These are phyloP conservation scores for Dolichomitus sp. DNA, from an alignment of 2,888 invertebrate genomes.

Conservation along the genomic window DNA sequence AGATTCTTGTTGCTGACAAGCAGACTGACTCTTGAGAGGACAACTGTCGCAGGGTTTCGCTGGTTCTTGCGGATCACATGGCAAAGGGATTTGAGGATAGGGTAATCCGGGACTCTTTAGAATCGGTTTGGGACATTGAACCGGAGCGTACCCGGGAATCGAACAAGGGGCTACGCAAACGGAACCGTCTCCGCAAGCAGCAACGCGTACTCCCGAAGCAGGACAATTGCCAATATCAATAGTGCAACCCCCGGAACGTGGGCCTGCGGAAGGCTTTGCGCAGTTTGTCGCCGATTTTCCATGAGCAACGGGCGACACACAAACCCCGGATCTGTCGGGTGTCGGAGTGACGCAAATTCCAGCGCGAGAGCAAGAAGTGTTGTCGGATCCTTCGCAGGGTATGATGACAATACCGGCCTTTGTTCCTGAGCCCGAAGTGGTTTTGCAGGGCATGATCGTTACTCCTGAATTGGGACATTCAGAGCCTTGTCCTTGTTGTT, in stretches of 20 bases:
- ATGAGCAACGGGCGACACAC: conserved; percentile 78
- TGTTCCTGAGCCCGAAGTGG: conserved; percentile 76
- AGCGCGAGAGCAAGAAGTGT: conserved; percentile 72
- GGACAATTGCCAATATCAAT: conserved; percentile 75
- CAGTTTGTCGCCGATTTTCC: conserved; percentile 60
- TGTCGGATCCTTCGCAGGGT: conserved; percentile 80
- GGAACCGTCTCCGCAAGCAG: conserved; percentile 77
- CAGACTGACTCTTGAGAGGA: conserved; percentile 57
- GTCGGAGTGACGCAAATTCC: conserved; percentile 82
- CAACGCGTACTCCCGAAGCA: conserved; percentile 78
- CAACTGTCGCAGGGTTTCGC: conserved; percentile 68
- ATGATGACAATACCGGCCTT: conserved; percentile 82
- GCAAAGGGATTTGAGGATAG: conserved; percentile 83
- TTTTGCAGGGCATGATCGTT: conserved; percentile 80
- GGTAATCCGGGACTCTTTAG: conserved; percentile 77
- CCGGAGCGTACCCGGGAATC: conserved; percentile 75
- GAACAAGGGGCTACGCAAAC: conserved; percentile 78
- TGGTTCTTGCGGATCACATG: conserved; percentile 72
- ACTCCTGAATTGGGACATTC: conserved; percentile 81
- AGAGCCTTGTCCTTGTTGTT: conserved; percentile 28
- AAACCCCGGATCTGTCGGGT: conserved; percentile 80
- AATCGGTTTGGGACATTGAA: conserved; percentile 76
- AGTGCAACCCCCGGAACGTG: conserved; percentile 75
- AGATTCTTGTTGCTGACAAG: conserved; percentile 40
- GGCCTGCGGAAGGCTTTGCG: conserved; percentile 70